Evolutionary conservation across 2,113 vertebrate genomes (phyloP), one percentile per base, ranked within the genome.

Genomic region (Marmota monax): DNA sequence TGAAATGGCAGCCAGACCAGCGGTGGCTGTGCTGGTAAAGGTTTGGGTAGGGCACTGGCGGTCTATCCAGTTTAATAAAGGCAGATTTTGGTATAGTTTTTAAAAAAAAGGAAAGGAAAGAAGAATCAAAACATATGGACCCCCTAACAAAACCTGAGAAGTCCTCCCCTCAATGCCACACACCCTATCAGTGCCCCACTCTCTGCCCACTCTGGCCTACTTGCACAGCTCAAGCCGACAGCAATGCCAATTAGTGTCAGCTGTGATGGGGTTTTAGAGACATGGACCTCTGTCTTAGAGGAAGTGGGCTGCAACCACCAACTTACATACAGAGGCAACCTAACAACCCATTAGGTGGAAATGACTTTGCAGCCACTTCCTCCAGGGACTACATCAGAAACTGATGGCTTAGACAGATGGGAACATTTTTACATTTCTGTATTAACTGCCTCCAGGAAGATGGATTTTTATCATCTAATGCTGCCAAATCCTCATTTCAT

Each of bases 1-100:
- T 29, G 14, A 32, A 70, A 0, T 63, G 97, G 94, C 93, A 93
- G 89, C 69, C 20, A 86, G 82, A 95, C 18, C 73, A 48, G 56
- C 11, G 42, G n/a, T 77, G 69, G 97, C 94, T 84, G 1, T 77
- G 14, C 78, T 45, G 72, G 13, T 85, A 2, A 4, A 23, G 92
- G 95, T 97, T 85, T 73, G 95, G 97, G 84, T 95, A 34, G 90
- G 94, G 93, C 90, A 94, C 96, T 93, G 58, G 93, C 48, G 83
- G 88, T 86, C 63, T 82, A 92, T 97, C 97, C 97, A 95, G 98
- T 98, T 97, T 92, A 96, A 92, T 97, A 94, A 98, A 98, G 98
- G 90, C 97, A 97, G 98, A 98, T 97, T 96, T 98, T 98, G 99
- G 98, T 99, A 98, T 98, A 98, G 98, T 99, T 11, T 42, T 53